Base-by-base conservation (phyloP, 2,888 invertebrate genomes). In the Eupeodes latifasciatus region DNA sequence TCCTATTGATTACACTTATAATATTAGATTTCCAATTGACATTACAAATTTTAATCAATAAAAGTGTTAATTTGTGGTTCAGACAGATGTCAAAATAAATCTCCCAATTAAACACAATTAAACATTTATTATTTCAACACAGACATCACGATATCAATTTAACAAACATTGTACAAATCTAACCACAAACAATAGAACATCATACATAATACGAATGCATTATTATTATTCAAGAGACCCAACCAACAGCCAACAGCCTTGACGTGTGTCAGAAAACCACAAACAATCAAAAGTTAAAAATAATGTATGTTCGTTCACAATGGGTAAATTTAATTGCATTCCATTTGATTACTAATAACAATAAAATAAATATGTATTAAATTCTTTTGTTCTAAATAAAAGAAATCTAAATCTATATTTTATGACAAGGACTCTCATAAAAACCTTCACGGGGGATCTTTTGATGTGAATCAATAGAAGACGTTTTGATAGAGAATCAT, bases 221-320 rank as follows among this genome's bases (percentile, higher is more conserved):
- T n/a, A 57, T 66, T 66, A 36, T 34, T 51, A 67, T 67, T 67
- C 67, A 34, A 67, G 11, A 51, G 2, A 34, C 11, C 19, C 12
- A 16, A 44, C 16, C 19, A n/a, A 14, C 27, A 7, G 3, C 27
- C 14, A 49, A 34, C 34, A 34, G 11, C n/a, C 51, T 67, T 67
- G 49, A 67, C 34, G n/a, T 51, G 67, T 51, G 67, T 67, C 51
- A 51, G 19, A 67, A 67, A 49, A 66, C 27, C 49, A 66, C 49
- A 67, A 34, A 0, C 47, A 6, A 47, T 9, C 27, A 40, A 66
- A 4, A 66, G 11, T 19, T 27, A 10, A 64, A 66, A 9, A 44
- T 6, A 14, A 47, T 44, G 6, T 27, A 10, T 19, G 3, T 4
- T 44, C 10, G 16, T 44, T 44, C 44, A 57, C 57, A 11, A 57